Base-by-base conservation (phyloP, 1,140 invertebrate genomes). In the Hyposmocoma kahamanoa region DNA sequence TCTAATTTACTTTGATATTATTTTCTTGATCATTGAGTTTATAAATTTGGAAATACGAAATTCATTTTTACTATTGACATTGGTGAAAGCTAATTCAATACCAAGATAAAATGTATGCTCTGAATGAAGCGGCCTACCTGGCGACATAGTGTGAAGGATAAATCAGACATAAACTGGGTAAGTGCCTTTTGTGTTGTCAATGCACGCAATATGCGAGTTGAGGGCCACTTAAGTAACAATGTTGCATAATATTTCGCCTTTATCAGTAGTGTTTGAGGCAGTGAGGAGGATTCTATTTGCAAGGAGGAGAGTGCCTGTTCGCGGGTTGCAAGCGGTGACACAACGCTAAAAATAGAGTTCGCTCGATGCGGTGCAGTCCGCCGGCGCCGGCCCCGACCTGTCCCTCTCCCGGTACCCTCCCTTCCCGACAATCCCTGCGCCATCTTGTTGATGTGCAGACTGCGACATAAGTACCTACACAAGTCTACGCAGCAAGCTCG, bases 261-360 rank as follows among this genome's bases (percentile, higher is more conserved):
- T 56, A 53, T 62, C 60, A 36, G 32, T 6, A 17, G 32, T 17
- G 11, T 62, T 60, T 57, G 42, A 32, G 53, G 43, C 36, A 60
- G 52, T 46, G 59, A 63, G 63, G 53, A 63, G 63, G 53, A 59
- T 52, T 74, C 66, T 68, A 73, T 66, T 64, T 62, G 62, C 60
- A 62, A 65, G 62, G 50, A 59, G 50, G 51, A 56, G 56, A 57
- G 57, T 65, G 70, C 65, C 53, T 53, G 61, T 63, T 60, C 64
- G 70, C 65, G 55, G 53, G 61, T 63, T 60, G 65, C 66, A 64
- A 70, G 62, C 71, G 71, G 72, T 82, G 81, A 80, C 81, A 80
- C 76, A 79, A 68, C 72, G 81, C 81, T 84, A 84, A 79, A 84
- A 82, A 84, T 84, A 84, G 78, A 74, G 69, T 67, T 69, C 56